A percentile compares a stretch with the other conserved stretches of the same genome.
Evolutionary conservation across 2,113 vertebrate species (phyloP).

Genomic region (Calypte anna): DNA sequence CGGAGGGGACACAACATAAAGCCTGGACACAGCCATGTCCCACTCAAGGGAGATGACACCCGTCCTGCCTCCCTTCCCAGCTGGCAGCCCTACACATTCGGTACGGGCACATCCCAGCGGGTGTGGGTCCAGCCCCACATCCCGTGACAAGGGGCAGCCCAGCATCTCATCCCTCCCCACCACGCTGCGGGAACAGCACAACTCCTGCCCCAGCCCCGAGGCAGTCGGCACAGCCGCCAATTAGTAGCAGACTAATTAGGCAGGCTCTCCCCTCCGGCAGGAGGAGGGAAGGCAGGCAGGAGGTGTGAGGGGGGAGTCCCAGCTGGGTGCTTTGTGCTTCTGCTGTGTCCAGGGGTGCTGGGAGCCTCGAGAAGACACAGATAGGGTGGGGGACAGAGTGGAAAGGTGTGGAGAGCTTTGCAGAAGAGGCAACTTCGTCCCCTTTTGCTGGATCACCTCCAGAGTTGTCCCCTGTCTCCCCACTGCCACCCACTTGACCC

Average conservation of each 20-base stretch:
- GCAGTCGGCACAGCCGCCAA: neutral
- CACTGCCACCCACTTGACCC: neutral
- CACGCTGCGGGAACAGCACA: fast-evolving
- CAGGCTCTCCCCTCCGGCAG: neutral
- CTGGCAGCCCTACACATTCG: neutral
- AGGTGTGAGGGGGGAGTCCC: neutral
- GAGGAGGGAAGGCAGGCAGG: neutral
- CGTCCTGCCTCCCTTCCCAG: neutral
- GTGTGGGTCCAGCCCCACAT: neutral
- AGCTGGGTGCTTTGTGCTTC: neutral
- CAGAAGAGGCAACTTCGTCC: neutral
- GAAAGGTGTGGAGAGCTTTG: neutral
- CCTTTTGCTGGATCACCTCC: neutral
- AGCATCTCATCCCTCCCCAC: neutral
- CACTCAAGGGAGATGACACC: fast-evolving
- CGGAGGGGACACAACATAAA: fast-evolving
- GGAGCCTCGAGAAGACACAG: neutral
- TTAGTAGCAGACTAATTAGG: slow-evolving; percentile 34
- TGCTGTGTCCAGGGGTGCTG: neutral
- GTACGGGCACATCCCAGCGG: neutral
- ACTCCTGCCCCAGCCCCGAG: neutral
- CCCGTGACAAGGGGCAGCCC: neutral
- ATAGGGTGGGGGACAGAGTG: neutral
- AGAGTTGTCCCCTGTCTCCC: neutral
- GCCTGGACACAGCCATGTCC: fast-evolving